Evolutionary conservation across 2,113 vertebrate species (phyloP), one percentile per base, ranked within the genome.

Genomic region (Rousettus leschenaultii): DNA sequence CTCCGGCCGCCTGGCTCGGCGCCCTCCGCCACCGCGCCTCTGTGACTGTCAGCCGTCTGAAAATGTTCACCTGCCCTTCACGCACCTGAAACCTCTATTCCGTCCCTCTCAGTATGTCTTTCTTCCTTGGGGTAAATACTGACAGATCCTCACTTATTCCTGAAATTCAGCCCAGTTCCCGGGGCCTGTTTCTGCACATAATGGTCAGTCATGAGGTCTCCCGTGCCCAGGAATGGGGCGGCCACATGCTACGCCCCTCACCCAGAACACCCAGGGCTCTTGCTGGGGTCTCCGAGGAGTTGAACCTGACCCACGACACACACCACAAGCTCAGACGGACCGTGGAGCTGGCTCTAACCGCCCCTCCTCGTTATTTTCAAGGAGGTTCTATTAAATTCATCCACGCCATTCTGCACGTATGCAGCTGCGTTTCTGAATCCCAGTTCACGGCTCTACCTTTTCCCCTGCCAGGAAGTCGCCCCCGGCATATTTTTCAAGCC

Each of bases 311-410:
- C 0, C 24, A 7, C 11, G 13, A 5, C 33, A 38, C 14, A 40
- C 5, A 11, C 65, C 55, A 13, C 4, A 11, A 24, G 18, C 75
- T 38, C 35, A 3, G 22, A 1, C 4, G 19, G 21, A 51, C 15
- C 0, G 0, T 7, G 1, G 3, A 6, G 26, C 48, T 21, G 19
- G 51, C 6, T 2, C 11, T 51, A 45, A 7, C 12, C 51, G 1
- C 10, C 33, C 21, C 21, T 59, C 15, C 43, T 1, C 16, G 4
- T 26, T 28, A 30, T 19, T 70, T 33, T 66, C 8, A 35, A 30
- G 38, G 12, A 43, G 45, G 2, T 26, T 24, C 7, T 18, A 2
- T 45, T 15, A 5, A 19, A 51, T 3, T 38, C 5, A 2, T 9
- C 33, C 11, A 2, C 2, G 7, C 16, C 12, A 18, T 26, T 19